Base-by-base conservation (phyloP, 2,888 invertebrate species). In the Ormia ochracea region DNA sequence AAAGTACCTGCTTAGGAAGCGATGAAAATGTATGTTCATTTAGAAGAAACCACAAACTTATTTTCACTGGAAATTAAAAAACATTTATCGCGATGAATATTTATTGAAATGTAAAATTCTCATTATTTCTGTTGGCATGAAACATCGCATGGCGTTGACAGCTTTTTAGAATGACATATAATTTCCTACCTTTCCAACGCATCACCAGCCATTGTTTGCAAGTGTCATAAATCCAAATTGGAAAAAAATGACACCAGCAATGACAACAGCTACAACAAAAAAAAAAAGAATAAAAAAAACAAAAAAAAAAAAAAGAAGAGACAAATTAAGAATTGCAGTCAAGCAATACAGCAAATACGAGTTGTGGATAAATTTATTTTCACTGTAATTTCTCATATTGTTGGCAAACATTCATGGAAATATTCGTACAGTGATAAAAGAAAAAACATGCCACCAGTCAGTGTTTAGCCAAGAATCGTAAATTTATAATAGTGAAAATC, bases 171-270 rank as follows among this genome's bases (percentile, higher is more conserved):
- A 65, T 80, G 82, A 82, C 83, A 81, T 70, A 78, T 80, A 83
- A 82, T 82, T 83, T 83, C 72, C 76, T 82, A 79, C 82, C 83
- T 82, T 83, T 82, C 72, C 72, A 78, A 72, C 72, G 76, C 75
- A 76, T 80, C 72, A 72, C 4, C 58, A 48, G 52, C 54, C 69
- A 79, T 81, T 81, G 82, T 82, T 77, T 70, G 78, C 76, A 52
- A 78, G 73, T 78, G 77, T 78, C 65, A 81, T 68, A 69, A 74
- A 74, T 76, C 56, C 56, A 73, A 80, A 80, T 76, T 66, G 41
- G n/a, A 72, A 80, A 76, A 79, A 66, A 58, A 12, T 28, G 36
- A 52, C 61, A 70, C 43, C 26, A 65, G 43, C 65, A 61, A 66
- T 28, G 58, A 70, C 52, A 65, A 48, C 54, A 54, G 10, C 36